Conservation (phyloP, 2,888 invertebrate species). For the Drosophila colorata region DNA sequence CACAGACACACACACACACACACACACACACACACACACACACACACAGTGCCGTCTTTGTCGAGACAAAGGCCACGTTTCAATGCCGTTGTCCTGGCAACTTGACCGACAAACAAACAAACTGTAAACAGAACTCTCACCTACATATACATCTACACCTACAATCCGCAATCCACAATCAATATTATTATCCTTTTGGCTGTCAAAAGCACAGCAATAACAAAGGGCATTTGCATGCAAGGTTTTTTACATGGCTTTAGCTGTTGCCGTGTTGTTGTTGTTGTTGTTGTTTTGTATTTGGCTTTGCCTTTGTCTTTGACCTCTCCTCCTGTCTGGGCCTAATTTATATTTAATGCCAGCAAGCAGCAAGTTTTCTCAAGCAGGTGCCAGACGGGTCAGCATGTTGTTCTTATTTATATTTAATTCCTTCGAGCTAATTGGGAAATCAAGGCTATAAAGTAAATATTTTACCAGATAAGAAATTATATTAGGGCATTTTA, state of each 20-base stretch:
- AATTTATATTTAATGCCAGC: constrained; percentile 74
- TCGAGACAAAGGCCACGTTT: constrained; percentile 47
- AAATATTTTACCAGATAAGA: background rate
- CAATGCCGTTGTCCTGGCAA: constrained; percentile 71
- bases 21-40: constrained; percentile 6
- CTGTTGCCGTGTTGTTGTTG: constrained; percentile 6
- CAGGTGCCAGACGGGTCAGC: constrained; percentile 66
- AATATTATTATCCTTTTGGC: constrained; percentile 72
- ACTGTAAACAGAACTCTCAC: constrained; percentile 52
- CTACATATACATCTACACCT: constrained; percentile 9
- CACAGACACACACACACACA: constrained; percentile 6
- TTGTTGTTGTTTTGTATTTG: constrained; percentile 25
- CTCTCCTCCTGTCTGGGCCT: constrained; percentile 38
- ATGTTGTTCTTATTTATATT: constrained; percentile 65
- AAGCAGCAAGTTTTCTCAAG: constrained; percentile 24
- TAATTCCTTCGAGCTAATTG: constrained; percentile 53
- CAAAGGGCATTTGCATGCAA: constrained; percentile 69
- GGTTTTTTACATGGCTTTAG: constrained; percentile 52
- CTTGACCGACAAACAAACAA: constrained; percentile 57
- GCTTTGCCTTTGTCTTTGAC: constrained; percentile 61
- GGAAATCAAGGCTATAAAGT: constrained; percentile 26
- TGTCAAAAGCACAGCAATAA: constrained; percentile 66
- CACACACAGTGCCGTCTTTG: too few relatives aligned
- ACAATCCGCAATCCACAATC: constrained; percentile 51
- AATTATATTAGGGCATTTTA: background rate